Evolutionary conservation across 2,797 vertebrate species (phyloP), one percentile per base, ranked within the genome.

Genomic region (Paguma larvata): DNA sequence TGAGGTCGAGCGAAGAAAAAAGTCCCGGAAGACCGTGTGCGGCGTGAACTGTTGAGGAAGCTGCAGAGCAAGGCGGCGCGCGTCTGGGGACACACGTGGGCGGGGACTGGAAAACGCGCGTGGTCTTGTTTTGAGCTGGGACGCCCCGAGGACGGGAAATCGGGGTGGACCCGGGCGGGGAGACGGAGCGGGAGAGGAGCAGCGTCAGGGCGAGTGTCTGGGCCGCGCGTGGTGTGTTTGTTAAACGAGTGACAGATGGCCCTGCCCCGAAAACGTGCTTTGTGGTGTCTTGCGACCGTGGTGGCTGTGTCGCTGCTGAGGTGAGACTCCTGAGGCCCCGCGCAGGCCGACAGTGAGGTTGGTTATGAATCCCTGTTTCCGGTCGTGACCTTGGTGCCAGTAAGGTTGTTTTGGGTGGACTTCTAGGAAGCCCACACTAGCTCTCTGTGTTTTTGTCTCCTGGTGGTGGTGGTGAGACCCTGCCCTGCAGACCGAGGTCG

Each of bases 401-500:
- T 13, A 11, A n/a, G 56, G 44, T 16, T 6, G 19, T 41, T 51
- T 30, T 4, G 18, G n/a, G 65, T 51, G 41, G n/a, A 51, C 30
- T 44, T 27, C 1, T 2, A 1, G 25, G 32, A 6, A 41, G 41
- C 23, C 46, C 16, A 23, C 5, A 27, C 21, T 7, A 5, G 10
- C n/a, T 34, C 1, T 34, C 21, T 1, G 27, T 46, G 41, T 38
- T 68, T 25, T 34, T 5, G 3, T 48, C 32, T 79, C 32, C 0
- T 16, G 30, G 1, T 12, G 63, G 32, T 56, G 72, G 72, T 1
- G 3, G 8, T 3, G 13, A 56, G 62, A 2, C 16, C 48, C 44
- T 16, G 0, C 46, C 4, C 3, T 9, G 34, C 38, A 23, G 38
- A 44, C 38, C 0, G n/a, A 0, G 15, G 70, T 1, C 0, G 13